phyloP scores from a whole-genome alignment of 2,797 vertebrate genomes.

The Pseudomugil gertrudae region DNA sequence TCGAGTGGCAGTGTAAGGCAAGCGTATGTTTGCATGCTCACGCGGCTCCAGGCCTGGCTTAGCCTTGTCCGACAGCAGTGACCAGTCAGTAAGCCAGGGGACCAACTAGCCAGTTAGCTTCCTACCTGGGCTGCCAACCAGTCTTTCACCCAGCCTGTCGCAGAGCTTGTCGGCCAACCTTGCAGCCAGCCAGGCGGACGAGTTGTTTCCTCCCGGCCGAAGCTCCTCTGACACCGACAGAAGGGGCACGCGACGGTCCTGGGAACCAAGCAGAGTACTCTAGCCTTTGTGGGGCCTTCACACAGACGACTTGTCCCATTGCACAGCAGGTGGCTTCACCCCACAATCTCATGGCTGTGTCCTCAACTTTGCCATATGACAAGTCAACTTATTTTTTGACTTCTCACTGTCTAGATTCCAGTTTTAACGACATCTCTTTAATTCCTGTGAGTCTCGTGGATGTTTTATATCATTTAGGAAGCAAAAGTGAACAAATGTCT shows the following conservation, averaged over 20 bases:
- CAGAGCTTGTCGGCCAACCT: slow-evolving; percentile 61
- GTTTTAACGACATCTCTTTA: slow-evolving; percentile 55
- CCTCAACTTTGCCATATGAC: slow-evolving; percentile 71
- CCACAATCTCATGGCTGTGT: slow-evolving; percentile 67
- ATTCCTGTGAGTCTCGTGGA: slow-evolving; percentile 35
- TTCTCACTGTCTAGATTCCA: slow-evolving; percentile 47
- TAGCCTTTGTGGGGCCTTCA: slow-evolving; percentile 73
- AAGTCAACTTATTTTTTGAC: slow-evolving; percentile 61
- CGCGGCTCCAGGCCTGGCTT: slow-evolving; percentile 53
- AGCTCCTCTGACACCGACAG: slow-evolving; percentile 64
- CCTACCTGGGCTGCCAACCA: slow-evolving; percentile 70
- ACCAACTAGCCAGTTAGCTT: slow-evolving; percentile 66
- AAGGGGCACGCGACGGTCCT: slow-evolving; percentile 66
- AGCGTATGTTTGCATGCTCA: slow-evolving; percentile 67
- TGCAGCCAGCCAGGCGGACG: slow-evolving; percentile 58
- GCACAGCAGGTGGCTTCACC: slow-evolving; percentile 66
- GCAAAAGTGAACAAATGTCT: slow-evolving; percentile 25
- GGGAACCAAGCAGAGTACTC: slow-evolving; percentile 73
- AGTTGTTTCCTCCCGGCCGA: slow-evolving; percentile 63
- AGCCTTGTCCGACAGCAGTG: slow-evolving; percentile 58
- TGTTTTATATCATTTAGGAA: slow-evolving; percentile 40
- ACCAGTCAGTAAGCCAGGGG: slow-evolving; percentile 59
- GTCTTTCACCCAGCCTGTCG: slow-evolving; percentile 69
- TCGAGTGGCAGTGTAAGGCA: slow-evolving; percentile 41
- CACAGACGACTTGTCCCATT: slow-evolving; percentile 64